These are phyloP conservation scores for Thunnus thynnus DNA, from an alignment of 2,113 vertebrate species.

Conservation along the genomic window DNA sequence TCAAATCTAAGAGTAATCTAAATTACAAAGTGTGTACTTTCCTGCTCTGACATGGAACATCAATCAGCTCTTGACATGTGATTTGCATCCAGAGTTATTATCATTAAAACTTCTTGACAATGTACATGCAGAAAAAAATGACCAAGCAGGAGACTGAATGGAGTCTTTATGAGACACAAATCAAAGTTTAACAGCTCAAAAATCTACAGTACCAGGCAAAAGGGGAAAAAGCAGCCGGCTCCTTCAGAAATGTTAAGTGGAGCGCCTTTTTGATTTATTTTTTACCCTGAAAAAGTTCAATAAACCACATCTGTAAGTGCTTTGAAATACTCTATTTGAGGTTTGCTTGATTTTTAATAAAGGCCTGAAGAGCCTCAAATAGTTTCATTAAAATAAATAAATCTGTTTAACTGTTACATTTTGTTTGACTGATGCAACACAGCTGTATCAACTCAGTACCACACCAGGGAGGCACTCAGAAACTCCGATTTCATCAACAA, in stretches of 20 bases:
- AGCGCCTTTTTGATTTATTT: no score
- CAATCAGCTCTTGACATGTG: slow-evolving; percentile 21
- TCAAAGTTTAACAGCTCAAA: background rate
- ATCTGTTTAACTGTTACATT: no score
- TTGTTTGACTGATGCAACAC: no score
- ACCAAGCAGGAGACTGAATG: slow-evolving; percentile 13
- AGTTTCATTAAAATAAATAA: background rate
- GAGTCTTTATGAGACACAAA: slow-evolving; percentile 34
- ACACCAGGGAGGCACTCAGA: no score
- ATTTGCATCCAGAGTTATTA: background rate
- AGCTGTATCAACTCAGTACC: no score
- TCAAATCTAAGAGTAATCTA: background rate
- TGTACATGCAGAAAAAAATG: slow-evolving; percentile 23
- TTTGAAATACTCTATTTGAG: background rate
- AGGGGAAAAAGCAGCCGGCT: background rate
- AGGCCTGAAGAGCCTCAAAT: background rate
- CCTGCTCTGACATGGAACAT: slow-evolving; percentile 19
- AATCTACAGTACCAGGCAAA: background rate
- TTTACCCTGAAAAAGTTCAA: background rate
- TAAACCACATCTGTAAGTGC: background rate
- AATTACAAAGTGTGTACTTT: background rate
- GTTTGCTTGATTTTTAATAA: background rate
- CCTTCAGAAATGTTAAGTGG: background rate
- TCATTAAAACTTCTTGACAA: slow-evolving; percentile 19
- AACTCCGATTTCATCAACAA: no score